These are phyloP conservation scores for Brachionus calyciflorus DNA, from an alignment of 1,140 invertebrate species.

Conservation along the genomic window DNA sequence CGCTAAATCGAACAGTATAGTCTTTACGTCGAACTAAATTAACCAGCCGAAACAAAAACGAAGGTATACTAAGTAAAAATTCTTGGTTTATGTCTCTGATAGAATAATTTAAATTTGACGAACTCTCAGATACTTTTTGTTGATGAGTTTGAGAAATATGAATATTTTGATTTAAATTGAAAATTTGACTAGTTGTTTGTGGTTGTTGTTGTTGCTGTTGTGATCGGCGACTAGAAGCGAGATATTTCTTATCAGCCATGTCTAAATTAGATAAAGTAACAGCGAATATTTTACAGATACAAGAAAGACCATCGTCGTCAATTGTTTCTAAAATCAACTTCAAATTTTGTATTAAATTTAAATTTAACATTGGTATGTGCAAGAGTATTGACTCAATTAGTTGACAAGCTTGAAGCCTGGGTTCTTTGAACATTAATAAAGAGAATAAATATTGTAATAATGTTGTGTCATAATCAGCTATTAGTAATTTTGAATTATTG, in stretches of 20 bases:
- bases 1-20: conserved; percentile 32
- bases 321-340: conserved; percentile 53
- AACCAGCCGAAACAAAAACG: conserved; percentile 33
- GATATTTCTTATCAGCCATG: conserved; percentile 55
- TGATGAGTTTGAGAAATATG: background rate
- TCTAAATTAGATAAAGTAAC: conserved; percentile 60
- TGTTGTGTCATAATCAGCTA: conserved; percentile 6
- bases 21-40: conserved; percentile 41
- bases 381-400: conserved; percentile 59
- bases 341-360: conserved; percentile 53
- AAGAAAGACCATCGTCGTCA: conserved; percentile 56
- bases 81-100: conserved; percentile 26
- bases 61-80: conserved; percentile 40
- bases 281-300: conserved; percentile 59
- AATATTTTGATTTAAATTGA: conserved; percentile 50
- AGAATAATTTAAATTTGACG: conserved; percentile 51
- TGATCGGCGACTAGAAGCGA: background rate
- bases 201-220: conserved; percentile 47
- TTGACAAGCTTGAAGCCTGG: conserved; percentile 57
- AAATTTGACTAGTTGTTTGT: too few species aligned
- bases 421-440: conserved; percentile 54
- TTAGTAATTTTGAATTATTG: background rate
- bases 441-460: conserved; percentile 54
- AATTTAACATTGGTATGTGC: conserved; percentile 43
- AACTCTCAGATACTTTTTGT: conserved; percentile 59